Evolutionary conservation across 2,888 invertebrate genomes (phyloP).

Genomic region (Aelia acuminata): DNA sequence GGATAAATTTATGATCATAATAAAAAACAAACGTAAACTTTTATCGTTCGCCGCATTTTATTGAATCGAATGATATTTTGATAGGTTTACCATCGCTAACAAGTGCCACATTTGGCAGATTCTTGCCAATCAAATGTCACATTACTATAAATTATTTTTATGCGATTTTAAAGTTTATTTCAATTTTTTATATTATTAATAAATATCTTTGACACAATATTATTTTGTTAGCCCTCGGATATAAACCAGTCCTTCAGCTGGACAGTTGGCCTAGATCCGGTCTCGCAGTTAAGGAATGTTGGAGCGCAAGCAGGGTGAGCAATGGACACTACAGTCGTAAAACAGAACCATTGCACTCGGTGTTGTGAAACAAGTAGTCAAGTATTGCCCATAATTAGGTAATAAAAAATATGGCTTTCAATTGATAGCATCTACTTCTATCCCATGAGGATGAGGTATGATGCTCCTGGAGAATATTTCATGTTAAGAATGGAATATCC

Average conservation of each 20-base stretch:
- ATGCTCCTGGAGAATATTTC: too few species aligned
- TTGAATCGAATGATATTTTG: neutral
- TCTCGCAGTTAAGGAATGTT: neutral
- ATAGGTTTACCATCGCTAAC: neutral
- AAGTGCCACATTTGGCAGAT: neutral
- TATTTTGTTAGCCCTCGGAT: neutral
- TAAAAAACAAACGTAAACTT: too few species aligned
- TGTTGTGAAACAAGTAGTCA: too few species aligned
- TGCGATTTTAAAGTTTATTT: neutral
- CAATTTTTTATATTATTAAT: neutral
- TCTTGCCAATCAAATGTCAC: neutral
- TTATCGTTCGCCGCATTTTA: too few species aligned
- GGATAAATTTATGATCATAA: too few species aligned
- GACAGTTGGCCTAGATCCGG: neutral
- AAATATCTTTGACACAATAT: neutral
- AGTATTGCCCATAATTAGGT: too few species aligned
- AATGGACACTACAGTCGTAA: neutral
- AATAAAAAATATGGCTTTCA: too few species aligned
- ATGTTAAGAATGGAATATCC: too few species aligned
- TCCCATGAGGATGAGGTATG: too few species aligned
- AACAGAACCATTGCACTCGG: too few species aligned
- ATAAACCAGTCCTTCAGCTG: neutral
- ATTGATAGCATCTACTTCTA: too few species aligned
- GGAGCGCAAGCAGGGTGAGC: neutral
- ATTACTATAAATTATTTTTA: neutral